Evolutionary conservation across 1,140 invertebrate genomes (phyloP), one percentile per base, ranked within the genome.

Genomic region (Monochamus saltuarius): DNA sequence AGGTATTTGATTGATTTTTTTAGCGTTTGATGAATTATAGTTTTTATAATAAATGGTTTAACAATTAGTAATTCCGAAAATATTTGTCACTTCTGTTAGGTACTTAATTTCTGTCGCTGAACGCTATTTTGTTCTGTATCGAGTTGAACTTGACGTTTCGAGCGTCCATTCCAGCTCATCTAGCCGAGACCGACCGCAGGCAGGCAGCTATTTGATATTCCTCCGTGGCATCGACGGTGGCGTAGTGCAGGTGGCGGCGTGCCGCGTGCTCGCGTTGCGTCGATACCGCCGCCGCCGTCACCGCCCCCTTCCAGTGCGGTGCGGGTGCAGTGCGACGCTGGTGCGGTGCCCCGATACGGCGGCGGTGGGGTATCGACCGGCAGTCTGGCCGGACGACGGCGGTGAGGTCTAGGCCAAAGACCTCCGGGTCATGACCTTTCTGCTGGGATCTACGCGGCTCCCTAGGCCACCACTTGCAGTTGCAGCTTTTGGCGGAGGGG

Each of bases 321-420:
- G 50, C 49, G 57, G 57, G 61, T 50, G 61, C 64, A 66, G 61
- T 65, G 64, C 64, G 64, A 53, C 58, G 49, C 10, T 4, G 40
- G 52, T 49, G 62, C 50, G 57, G 51, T 57, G 61, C 58, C 54
- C 56, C 47, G 11, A 14, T 50, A 29, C 47, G 13, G 47, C 19
- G 13, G 19, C 4, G 14, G 19, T 13, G 47, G 58, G 59, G 59
- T 62, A 65, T 62, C 67, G 67, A 62, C 49, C 60, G 51, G 55
- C 47, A 59, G 57, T 46, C 54, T 61, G 57, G 59, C 57, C 52
- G 56, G 55, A 58, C 40, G 37, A 34, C 36, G 46, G 13, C 43
- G 60, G 64, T 36, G 50, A 70, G 67, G 69, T 68, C 69, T 71
- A 69, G 70, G 70, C 66, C 70, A 71, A 68, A 71, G 70, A 71